Evolutionary conservation across 1,140 invertebrate genomes (phyloP).

Genomic region (Caenorhabditis tropicalis): DNA sequence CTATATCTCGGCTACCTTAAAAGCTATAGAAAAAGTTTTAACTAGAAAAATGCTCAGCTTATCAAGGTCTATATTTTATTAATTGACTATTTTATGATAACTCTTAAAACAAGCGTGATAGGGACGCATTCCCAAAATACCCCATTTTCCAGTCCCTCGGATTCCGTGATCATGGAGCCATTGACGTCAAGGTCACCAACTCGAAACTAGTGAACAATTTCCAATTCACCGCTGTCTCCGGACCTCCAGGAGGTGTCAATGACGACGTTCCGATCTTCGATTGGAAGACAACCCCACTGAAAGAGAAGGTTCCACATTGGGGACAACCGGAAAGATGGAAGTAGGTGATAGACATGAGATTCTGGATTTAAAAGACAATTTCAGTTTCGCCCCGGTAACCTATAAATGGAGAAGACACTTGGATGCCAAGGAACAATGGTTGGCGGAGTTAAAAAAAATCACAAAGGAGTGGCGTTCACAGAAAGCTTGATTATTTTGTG

Average conservation of each 20-base stretch:
- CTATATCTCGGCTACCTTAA: no score
- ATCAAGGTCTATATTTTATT: no score
- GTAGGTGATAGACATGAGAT: neutral
- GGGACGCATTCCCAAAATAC: no score
- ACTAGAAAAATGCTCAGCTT: no score
- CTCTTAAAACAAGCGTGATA: no score
- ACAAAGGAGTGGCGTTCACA: no score
- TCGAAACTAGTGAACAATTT: conserved; percentile 71
- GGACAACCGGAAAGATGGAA: conserved; percentile 47
- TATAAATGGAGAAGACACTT: conserved; percentile 41
- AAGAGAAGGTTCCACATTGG: conserved; percentile 69
- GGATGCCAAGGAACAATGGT: no score
- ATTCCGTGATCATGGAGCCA: conserved; percentile 77
- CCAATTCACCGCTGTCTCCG: conserved; percentile 76
- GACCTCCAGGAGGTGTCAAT: conserved; percentile 76
- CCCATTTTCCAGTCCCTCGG: conserved; percentile 73
- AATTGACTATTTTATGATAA: no score
- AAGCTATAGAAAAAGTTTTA: no score
- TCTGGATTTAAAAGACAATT: neutral
- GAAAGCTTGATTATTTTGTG: no score
- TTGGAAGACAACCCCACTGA: conserved; percentile 77
- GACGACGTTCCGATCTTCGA: conserved; percentile 77
- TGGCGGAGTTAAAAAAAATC: no score
- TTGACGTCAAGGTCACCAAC: conserved; percentile 75
- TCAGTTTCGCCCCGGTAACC: conserved; percentile 49